Base-by-base conservation (phyloP, 2,113 vertebrate species). In the Hystrix brachyura region DNA sequence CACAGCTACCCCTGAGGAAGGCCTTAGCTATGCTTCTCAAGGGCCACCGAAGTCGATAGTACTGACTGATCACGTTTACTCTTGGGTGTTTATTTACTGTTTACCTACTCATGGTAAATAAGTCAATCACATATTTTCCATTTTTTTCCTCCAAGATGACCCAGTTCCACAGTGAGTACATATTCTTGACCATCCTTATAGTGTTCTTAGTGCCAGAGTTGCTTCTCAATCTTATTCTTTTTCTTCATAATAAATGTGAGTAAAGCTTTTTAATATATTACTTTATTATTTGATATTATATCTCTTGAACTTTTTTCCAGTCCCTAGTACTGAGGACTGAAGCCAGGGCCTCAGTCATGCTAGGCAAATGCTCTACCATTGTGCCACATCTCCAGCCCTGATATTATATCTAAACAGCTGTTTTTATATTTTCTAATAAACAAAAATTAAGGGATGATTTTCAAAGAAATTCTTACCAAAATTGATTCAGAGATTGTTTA, bases 401-500 rank as follows among this genome's bases (percentile, higher is more conserved):
- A 11, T 34, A 29, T 29, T 78, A 13, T n/a, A 93, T 81, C 12
- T 48, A 93, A 94, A 79, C 38, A 91, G 55, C 67, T 84, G 69
- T 85, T 87, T 72, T 79, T 93, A 60, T 51, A 81, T 80, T 76
- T 88, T 96, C 21, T 76, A 80, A 67, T 74, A 76, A 89, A 91
- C 51, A 67, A 72, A 18, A 93, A 91, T 12, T 27, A 91, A 84
- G 27, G n/a, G 83, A 76, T 81, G 27, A 62, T 72, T 94, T 95
- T 97, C 62, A 91, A 96, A 89, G 57, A 89, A 80, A 91, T 94
- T 92, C 55, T 93, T 85, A 89, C 67, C 29, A 85, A 96, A 95
- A 95, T n/a, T 38, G 71, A 88, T 57, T 85, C 78, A 64, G 43
- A 69, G 80, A 57, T 15, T 82, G 83, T 93, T n/a, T n/a, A 4